phyloP scores from a whole-genome alignment of 1,140 invertebrate genomes.

The Arctopsyche grandis region DNA sequence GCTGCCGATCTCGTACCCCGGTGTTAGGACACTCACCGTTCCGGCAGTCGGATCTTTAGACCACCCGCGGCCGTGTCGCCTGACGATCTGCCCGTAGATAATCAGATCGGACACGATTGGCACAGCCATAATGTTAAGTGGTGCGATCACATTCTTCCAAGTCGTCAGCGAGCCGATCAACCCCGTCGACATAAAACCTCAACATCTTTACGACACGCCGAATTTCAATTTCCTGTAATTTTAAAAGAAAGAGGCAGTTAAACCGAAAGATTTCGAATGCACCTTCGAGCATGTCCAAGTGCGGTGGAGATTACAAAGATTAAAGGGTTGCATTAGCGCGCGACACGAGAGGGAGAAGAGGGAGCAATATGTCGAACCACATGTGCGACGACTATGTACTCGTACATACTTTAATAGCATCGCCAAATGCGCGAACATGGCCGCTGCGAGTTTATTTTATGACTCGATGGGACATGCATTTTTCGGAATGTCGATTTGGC shows the following conservation, averaged over 20 bases:
- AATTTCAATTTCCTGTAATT: no score
- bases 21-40: conserved; percentile 16
- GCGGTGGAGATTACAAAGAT: no score
- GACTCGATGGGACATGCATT: conserved; percentile 11
- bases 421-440: conserved; percentile 34
- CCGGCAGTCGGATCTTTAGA: background rate
- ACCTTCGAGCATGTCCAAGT: no score
- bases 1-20: background rate
- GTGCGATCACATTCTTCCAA: conserved; percentile 2
- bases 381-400: background rate
- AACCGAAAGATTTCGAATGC: no score
- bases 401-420: conserved; percentile 37
- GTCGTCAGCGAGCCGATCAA: background rate
- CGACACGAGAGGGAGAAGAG: no score
- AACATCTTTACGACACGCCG: no score
- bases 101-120: conserved; percentile 39
- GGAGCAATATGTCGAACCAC: background rate
- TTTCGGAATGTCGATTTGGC: background rate
- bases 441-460: conserved; percentile 43
- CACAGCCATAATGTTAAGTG: conserved; percentile 6
- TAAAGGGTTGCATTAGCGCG: no score
- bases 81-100: conserved; percentile 34
- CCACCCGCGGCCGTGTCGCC: conserved; percentile 33
- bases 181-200: no score
- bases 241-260: no score